Percentiles rank a stretch among this genome's conserved stretches.
Conservation (phyloP, 2,797 vertebrate species). For the Scolopax rusticola region DNA sequence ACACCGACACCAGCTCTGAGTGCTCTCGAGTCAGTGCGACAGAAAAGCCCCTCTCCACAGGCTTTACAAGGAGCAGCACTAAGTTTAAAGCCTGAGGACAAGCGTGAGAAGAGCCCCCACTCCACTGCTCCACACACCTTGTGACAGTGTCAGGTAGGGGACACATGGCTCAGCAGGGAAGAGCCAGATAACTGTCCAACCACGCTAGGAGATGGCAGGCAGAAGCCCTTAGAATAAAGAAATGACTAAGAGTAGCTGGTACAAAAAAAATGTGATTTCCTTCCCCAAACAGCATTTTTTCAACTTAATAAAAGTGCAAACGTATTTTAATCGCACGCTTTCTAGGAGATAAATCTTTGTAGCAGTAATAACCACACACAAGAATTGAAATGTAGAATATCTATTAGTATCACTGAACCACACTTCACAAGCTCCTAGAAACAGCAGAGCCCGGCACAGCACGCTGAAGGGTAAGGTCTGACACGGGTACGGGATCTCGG, state of each 20-base stretch:
- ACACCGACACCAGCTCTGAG: neutral
- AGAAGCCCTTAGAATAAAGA: neutral
- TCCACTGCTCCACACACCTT: neutral
- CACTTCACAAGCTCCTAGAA: neutral
- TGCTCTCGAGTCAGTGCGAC: neutral
- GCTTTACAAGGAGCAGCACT: neutral
- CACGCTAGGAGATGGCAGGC: neutral
- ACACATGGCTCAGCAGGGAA: neutral
- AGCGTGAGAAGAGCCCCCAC: neutral
- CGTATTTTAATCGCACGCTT: neutral
- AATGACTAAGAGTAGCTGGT: neutral
- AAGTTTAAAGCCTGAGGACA: neutral
- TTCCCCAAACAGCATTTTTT: neutral
- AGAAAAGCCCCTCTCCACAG: neutral
- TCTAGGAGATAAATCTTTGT: neutral
- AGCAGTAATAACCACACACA: neutral
- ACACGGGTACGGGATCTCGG: rapidly evolving
- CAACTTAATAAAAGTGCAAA: neutral
- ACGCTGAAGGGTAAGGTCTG: neutral
- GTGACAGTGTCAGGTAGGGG: neutral
- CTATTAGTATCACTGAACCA: neutral
- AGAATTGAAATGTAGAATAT: rapidly evolving
- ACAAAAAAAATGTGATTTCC: neutral
- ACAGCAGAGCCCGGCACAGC: neutral
- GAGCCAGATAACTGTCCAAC: neutral